phyloP scores from a whole-genome alignment of 2,888 invertebrate genomes.

The Drosophila lacicola region DNA sequence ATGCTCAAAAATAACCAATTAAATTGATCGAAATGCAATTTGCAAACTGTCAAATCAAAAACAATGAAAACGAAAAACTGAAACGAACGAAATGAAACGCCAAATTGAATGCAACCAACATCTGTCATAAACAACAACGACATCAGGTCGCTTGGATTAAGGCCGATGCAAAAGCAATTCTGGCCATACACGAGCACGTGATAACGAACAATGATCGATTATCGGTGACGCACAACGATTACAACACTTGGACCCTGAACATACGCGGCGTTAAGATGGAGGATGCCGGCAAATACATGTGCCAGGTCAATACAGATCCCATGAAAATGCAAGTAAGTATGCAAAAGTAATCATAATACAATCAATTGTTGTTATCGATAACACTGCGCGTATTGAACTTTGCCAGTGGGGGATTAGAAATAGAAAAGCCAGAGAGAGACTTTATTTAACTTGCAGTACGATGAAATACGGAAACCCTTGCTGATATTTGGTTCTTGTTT shows the following conservation, averaged over 20 bases:
- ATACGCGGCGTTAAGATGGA: constrained; percentile 93
- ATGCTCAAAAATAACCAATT: no score
- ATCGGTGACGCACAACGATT: constrained; percentile 95
- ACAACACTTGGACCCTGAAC: constrained; percentile 96
- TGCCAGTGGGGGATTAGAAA: no score
- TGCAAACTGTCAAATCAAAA: no score
- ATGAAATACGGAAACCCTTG: no score
- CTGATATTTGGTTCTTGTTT: no score
- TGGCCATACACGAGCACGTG: constrained; percentile 97
- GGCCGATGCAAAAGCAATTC: constrained; percentile 96
- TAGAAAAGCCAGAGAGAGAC: no score
- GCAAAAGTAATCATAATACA: neutral
- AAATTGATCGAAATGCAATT: no score
- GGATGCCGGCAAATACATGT: constrained; percentile 96
- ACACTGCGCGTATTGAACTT: neutral
- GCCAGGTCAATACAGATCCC: constrained; percentile 97
- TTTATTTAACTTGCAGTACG: no score
- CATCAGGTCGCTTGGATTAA: constrained; percentile 96
- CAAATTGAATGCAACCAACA: no score
- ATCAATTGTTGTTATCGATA: neutral
- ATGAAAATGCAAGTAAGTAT: constrained; percentile 95
- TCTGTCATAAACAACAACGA: constrained; percentile 4
- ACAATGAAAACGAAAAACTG: no score
- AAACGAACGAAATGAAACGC: no score
- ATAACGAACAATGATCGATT: constrained; percentile 96